These are phyloP conservation scores for Microcebus ravelobensis DNA, from an alignment of 2,113 vertebrate genomes.

Conservation along the genomic window DNA sequence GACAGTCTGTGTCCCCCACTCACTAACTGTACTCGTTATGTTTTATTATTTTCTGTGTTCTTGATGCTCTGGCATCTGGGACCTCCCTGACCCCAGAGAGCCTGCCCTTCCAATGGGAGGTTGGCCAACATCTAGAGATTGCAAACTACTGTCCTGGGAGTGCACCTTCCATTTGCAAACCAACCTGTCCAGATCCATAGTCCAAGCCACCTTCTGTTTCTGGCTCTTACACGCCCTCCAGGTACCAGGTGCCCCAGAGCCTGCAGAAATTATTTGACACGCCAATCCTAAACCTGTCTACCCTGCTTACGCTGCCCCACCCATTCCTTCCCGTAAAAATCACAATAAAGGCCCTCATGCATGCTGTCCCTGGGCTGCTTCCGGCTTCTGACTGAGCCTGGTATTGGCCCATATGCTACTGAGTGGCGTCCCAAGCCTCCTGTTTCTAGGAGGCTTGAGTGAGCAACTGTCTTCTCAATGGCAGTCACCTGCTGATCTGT, in stretches of 20 bases:
- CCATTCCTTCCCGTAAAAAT: background rate
- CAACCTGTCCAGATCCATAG: background rate
- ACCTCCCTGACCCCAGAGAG: background rate
- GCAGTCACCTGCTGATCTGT: background rate
- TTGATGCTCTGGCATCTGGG: background rate
- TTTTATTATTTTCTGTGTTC: background rate
- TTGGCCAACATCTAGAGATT: background rate
- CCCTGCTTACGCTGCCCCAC: background rate
- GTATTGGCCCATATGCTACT: background rate
- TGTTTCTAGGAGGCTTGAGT: background rate
- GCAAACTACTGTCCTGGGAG: background rate
- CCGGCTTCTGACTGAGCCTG: background rate
- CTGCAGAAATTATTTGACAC: background rate
- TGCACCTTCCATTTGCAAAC: no score
- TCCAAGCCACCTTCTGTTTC: background rate
- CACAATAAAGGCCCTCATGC: background rate
- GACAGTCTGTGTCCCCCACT: background rate
- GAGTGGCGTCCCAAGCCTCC: fast-evolving
- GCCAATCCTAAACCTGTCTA: background rate
- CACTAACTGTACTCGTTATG: fast-evolving
- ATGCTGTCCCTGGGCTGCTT: no score
- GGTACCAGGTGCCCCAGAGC: background rate
- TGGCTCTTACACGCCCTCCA: background rate
- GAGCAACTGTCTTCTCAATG: background rate
- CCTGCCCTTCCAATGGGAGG: background rate